phyloP scores from a whole-genome alignment of 2,888 invertebrate genomes.

The Standfussiana lucernea region DNA sequence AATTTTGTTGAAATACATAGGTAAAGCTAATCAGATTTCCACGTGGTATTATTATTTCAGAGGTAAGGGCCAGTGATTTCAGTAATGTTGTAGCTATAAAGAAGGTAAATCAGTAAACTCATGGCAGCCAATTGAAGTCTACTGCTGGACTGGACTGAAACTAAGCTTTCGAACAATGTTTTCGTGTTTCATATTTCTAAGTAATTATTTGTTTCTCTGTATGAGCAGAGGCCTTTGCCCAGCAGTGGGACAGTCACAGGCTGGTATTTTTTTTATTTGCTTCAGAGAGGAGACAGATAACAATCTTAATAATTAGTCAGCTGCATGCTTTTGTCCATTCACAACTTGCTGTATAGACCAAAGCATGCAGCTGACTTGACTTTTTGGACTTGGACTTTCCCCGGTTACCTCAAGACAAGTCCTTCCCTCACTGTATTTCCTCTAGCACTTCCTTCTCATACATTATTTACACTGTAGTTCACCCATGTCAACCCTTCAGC shows the following conservation, averaged over 20 bases:
- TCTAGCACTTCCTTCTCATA: background rate
- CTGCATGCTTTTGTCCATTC: background rate
- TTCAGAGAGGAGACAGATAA: background rate
- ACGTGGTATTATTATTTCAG: background rate
- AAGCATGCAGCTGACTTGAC: background rate
- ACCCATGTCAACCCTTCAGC: slow-evolving; percentile 34
- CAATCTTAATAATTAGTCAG: background rate
- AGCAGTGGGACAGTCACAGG: too few species aligned
- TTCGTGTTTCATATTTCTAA: background rate
- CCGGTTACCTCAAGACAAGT: background rate
- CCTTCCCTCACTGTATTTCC: background rate
- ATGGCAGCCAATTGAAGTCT: background rate
- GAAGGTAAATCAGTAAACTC: too few species aligned
- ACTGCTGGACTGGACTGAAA: background rate
- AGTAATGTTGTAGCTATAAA: too few species aligned
- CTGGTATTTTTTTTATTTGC: too few species aligned
- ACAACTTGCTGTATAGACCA: background rate
- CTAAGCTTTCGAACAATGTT: background rate
- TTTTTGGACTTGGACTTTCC: background rate
- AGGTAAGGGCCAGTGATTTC: background rate
- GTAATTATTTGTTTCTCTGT: background rate
- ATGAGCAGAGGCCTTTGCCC: too few species aligned
- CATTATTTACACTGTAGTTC: slow-evolving; percentile 23
- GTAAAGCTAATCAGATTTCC: background rate
- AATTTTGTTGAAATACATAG: background rate